Percentiles rank a stretch among this genome's conserved stretches.
Conservation (phyloP, 2,888 invertebrate genomes). For the Pachymerium ferrugineum region DNA sequence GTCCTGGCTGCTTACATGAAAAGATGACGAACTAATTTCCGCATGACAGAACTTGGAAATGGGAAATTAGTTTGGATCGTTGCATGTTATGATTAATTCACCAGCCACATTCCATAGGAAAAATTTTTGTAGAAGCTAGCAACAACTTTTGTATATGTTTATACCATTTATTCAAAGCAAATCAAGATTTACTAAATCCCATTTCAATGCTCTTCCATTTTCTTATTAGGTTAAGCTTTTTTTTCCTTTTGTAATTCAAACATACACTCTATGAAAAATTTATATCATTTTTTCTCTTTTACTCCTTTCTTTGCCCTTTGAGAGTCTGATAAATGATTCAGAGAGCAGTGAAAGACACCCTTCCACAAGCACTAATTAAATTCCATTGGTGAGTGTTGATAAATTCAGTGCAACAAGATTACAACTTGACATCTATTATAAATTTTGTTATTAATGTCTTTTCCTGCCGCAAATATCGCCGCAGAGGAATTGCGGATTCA, state of each 20-base stretch:
- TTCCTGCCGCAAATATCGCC: background rate
- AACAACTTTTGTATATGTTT: background rate
- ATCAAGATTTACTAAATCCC: background rate
- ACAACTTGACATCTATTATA: slow-evolving; percentile 4
- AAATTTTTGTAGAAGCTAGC: background rate
- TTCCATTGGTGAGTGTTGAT: slow-evolving; percentile 4
- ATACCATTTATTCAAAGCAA: background rate
- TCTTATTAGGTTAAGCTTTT: background rate
- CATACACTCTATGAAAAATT: background rate
- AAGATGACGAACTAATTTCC: slow-evolving; percentile 13
- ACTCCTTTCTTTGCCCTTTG: background rate
- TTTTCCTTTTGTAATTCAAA: background rate
- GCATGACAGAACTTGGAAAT: background rate
- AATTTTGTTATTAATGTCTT: background rate
- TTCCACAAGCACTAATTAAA: slow-evolving; percentile 4
- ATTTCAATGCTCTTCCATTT: background rate
- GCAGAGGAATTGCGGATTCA: background rate
- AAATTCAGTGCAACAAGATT: background rate
- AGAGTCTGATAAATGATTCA: background rate
- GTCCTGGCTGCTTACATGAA: background rate
- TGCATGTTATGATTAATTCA: background rate
- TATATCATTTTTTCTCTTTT: background rate
- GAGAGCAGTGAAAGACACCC: background rate
- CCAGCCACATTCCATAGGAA: background rate
- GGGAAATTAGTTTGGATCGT: background rate